Percentiles rank a stretch among this genome's conserved stretches.
These are phyloP conservation scores for Monoplex corrugatus DNA, from an alignment of 2,888 invertebrate species.

Conservation along the genomic window DNA sequence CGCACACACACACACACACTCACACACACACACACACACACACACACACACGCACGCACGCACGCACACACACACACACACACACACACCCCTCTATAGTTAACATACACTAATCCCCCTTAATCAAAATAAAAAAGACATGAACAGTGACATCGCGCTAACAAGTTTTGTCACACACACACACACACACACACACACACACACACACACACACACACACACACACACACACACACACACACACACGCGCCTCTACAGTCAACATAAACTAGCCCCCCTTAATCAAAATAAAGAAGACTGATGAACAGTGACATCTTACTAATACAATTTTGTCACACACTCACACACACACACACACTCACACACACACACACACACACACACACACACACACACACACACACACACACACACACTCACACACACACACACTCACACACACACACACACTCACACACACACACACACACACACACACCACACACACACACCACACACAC, in stretches of 20 bases:
- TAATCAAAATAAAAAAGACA: too few species aligned
- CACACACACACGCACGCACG: not conserved
- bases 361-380: too few species aligned
- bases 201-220: constrained; percentile 22
- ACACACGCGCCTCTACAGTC: not conserved
- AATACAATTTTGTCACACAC: too few species aligned
- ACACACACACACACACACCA: not conserved
- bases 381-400: too few species aligned
- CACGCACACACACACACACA: not conserved
- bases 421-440: too few species aligned
- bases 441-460: not conserved
- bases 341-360: too few species aligned
- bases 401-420: too few species aligned
- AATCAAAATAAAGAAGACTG: too few species aligned
- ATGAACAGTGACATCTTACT: too few species aligned
- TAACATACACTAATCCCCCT: too few species aligned
- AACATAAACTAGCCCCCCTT: too few species aligned
- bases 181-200: not conserved
- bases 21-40: not conserved
- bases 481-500: not conserved
- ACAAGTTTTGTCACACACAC: not conserved
- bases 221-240: constrained; percentile 3
- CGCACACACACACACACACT: not conserved
- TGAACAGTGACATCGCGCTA: not conserved
- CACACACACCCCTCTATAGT: not conserved